Percentiles rank a stretch among this genome's conserved stretches.
phyloP scores from a whole-genome alignment of 2,113 vertebrate species.

The Dissostichus mawsoni region DNA sequence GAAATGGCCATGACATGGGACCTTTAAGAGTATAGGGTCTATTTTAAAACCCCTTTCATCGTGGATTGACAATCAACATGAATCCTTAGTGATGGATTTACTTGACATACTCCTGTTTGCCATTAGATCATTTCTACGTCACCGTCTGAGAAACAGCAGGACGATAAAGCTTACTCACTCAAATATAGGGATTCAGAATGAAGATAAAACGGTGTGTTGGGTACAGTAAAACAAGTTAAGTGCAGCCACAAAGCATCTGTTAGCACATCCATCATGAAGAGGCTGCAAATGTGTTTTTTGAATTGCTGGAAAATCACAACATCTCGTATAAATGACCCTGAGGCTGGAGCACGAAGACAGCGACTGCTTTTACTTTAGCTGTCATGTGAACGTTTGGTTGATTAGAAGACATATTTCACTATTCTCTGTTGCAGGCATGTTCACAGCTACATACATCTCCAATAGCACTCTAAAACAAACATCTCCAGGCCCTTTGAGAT shows the following conservation, averaged over 20 bases:
- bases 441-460: constrained; percentile 15
- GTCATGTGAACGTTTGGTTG: background rate
- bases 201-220: background rate
- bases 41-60: too few relatives aligned
- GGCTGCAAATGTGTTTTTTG: background rate
- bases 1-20: too few relatives aligned
- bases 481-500: constrained; percentile 56
- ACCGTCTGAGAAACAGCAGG: background rate
- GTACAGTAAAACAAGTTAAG: background rate
- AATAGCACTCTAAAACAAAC: constrained; percentile 39
- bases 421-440: constrained; percentile 2
- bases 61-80: background rate
- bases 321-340: background rate
- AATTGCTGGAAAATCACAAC: background rate
- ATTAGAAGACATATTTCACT: background rate
- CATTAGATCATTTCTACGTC: too few relatives aligned
- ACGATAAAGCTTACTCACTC: too few relatives aligned
- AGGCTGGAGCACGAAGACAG: background rate
- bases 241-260: background rate
- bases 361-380: background rate
- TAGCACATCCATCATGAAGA: background rate
- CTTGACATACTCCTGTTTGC: too few relatives aligned
- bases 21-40: too few relatives aligned
- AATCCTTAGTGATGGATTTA: background rate
- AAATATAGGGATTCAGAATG: background rate